Percentiles rank a stretch among this genome's conserved stretches.
Evolutionary conservation across 2,113 vertebrate species (phyloP).

Genomic region (Urocitellus parryii): DNA sequence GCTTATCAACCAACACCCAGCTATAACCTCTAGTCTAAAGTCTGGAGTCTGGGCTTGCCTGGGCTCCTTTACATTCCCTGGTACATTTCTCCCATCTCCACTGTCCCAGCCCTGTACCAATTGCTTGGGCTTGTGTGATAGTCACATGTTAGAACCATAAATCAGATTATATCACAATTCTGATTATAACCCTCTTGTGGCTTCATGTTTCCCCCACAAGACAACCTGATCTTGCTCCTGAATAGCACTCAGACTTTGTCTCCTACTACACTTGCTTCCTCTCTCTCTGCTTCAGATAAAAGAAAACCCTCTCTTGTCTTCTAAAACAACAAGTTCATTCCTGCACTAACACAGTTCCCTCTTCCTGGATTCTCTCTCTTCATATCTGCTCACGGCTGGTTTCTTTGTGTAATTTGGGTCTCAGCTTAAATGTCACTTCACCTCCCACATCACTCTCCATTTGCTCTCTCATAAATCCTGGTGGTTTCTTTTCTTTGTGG

Average conservation of each 20-base stretch:
- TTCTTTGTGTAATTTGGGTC: background rate
- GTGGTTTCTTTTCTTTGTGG: background rate
- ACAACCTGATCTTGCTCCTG: background rate
- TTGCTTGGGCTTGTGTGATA: background rate
- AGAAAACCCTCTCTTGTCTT: background rate
- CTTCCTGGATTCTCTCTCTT: background rate
- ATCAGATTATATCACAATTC: background rate
- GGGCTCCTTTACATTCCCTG: background rate
- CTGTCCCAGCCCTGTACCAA: background rate
- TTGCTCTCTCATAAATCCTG: background rate
- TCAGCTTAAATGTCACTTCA: background rate
- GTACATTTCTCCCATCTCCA: background rate
- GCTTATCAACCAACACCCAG: background rate
- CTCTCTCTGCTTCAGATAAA: background rate
- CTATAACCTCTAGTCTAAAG: background rate
- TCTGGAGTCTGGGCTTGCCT: background rate
- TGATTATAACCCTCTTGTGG: background rate
- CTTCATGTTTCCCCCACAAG: background rate
- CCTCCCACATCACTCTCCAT: background rate
- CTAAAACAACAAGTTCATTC: background rate
- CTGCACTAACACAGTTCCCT: background rate
- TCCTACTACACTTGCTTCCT: background rate
- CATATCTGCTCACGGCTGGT: background rate
- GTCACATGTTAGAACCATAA: background rate
- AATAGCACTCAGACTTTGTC: background rate